Evolutionary conservation across 2,888 invertebrate genomes (phyloP).

Genomic region (Drosophila infuscata): DNA sequence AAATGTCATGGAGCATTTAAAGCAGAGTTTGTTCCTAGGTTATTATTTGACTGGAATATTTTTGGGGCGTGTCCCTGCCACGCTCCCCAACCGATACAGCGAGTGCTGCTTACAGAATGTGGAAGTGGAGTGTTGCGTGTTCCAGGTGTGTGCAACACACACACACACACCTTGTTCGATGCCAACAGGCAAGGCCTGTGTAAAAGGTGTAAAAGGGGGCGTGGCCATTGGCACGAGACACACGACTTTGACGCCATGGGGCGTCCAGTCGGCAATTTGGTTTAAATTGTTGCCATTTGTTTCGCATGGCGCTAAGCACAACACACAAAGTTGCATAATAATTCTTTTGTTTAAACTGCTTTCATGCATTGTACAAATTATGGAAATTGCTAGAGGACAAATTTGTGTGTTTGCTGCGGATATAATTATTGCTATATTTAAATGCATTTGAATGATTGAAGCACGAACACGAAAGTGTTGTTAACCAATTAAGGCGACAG

Average conservation of each 20-base stretch:
- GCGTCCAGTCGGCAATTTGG: conserved; percentile 72
- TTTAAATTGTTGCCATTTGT: conserved; percentile 80
- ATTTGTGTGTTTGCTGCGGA: conserved; percentile 14
- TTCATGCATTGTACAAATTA: conserved; percentile 68
- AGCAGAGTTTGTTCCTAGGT: conserved; percentile 59
- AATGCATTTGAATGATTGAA: conserved; percentile 12
- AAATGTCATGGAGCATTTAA: conserved; percentile 73
- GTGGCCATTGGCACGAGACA: conserved; percentile 62
- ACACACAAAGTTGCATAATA: conserved; percentile 61
- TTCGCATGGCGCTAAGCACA: conserved; percentile 58
- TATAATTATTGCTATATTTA: conserved; percentile 22
- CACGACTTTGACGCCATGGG: conserved; percentile 60
- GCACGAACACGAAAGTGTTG: neutral
- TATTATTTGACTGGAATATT: conserved; percentile 57
- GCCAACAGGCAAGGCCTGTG: conserved; percentile 39
- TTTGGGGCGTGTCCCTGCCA: conserved; percentile 56
- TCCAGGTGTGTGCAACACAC: conserved; percentile 44
- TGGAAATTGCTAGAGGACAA: conserved; percentile 58
- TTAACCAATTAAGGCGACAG: neutral
- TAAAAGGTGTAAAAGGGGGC: conserved; percentile 73
- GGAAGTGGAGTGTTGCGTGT: conserved; percentile 74
- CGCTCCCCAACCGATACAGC: conserved; percentile 23
- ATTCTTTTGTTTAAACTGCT: conserved; percentile 65
- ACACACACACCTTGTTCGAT: conserved; percentile 63
- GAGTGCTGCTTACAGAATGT: conserved; percentile 33